Evolutionary conservation across 2,113 vertebrate species (phyloP), one percentile per base, ranked within the genome.

Genomic region (Camelus bactrianus): DNA sequence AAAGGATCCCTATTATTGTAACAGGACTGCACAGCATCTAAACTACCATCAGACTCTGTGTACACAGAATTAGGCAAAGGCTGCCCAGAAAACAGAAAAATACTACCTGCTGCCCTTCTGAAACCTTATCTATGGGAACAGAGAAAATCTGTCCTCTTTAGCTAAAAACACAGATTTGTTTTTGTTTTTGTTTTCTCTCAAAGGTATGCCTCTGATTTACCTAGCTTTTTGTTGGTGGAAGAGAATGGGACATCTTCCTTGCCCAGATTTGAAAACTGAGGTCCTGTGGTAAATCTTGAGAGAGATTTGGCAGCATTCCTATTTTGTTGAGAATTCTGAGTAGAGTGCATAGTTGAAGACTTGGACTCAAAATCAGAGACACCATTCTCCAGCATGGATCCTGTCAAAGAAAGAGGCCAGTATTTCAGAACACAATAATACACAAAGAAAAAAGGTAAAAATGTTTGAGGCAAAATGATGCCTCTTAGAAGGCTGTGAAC

Each of bases 221-320:
- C 99, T 50, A 99, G 99, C 88, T 99, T 99, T 98, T 98, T 99
- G 98, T 89, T 98, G 67, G 98, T 98, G 11, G 98, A 98, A 38
- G 98, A 98, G 6, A 98, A 93, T 0, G 97, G 98, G 73, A 97
- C 42, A 6, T 99, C 98, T 24, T 99, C 98, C 35, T 97, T 83
- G 20, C 97, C 97, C 87, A 98, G 97, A 48, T 97, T 24, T 19
- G 98, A 84, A 58, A 97, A 93, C 3, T 99, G 98, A 87, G 96
- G 94, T 97, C 97, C 98, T 5, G 98, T 93, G 67, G 96, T 65
- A 8, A 98, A 80, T 92, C 98, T 98, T 89, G 98, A 98, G 72
- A 99, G 98, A 72, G 97, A 92, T 98, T 99, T 99, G 98, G 98
- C 98, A 16, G 97, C 0, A 92, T 98, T 98, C 94, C 98, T 98